Conservation (phyloP, 2,888 invertebrate species). For the Peribatodes rhomboidaria region DNA sequence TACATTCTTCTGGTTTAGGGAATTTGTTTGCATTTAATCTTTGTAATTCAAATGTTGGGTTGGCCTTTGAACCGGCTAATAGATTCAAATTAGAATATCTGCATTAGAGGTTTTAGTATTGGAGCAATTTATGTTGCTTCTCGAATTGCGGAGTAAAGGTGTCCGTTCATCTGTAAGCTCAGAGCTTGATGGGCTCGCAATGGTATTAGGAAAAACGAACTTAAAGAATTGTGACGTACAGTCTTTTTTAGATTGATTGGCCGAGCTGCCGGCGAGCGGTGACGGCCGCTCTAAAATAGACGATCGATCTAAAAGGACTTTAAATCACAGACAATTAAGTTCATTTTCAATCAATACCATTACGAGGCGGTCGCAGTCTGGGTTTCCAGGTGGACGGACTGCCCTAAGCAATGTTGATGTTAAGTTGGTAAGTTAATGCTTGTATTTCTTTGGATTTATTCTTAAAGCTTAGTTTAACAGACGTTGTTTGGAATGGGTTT, state of each 20-base stretch:
- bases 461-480: conserved; percentile 9
- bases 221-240: too few species aligned
- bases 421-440: conserved; percentile 16
- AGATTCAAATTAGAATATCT: conserved; percentile 46
- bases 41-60: conserved; percentile 37
- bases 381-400: too few species aligned
- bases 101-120: conserved; percentile 33
- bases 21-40: conserved; percentile 40
- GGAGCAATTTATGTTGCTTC: conserved; percentile 22
- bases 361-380: too few species aligned
- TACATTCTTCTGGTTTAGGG: conserved; percentile 41
- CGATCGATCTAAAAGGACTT: too few species aligned
- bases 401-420: conserved; percentile 16
- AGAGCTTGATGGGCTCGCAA: too few species aligned
- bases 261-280: too few species aligned
- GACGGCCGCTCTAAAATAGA: too few species aligned
- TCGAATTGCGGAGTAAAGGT: conserved; percentile 1
- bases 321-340: too few species aligned
- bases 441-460: conserved; percentile 14
- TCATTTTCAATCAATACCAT: too few species aligned
- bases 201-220: too few species aligned
- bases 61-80: conserved; percentile 43
- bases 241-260: too few species aligned
- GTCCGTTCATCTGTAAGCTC: too few species aligned
- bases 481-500: neutral